Base-by-base conservation (phyloP, 2,797 vertebrate species). In the Chromis chromis region DNA sequence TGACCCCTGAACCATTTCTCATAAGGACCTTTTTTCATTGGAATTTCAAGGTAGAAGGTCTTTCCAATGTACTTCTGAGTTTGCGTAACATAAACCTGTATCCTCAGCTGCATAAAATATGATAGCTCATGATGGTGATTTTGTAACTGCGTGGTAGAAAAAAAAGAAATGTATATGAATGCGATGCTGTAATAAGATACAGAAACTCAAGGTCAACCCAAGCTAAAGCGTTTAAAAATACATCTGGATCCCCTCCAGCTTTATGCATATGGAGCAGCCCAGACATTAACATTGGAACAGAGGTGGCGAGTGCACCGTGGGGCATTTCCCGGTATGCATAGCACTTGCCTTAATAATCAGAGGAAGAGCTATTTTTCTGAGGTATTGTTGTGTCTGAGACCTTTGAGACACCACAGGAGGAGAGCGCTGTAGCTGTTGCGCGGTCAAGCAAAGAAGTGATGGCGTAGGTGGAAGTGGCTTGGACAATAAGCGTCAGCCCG, bases 311-410 rank as follows among this genome's bases (percentile, higher is more conserved):
- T 76, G 74, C 77, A 76, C 83, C 63, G 77, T 81, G 81, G 80
- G 84, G 83, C 68, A 79, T 91, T 90, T 88, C 86, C 85, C 39
- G 57, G 77, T 72, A 81, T 79, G 82, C 73, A 85, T 53, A 74
- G 78, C 54, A 50, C 74, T 73, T 25, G 55, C 65, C 70, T 85
- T 88, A 79, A 92, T 91, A 92, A 91, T 91, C 72, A 89, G 84
- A 93, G 93, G 93, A 94, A 93, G 86, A 87, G 88, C 79, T 91
- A 80, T 90, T 90, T 92, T 92, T 91, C 70, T 69, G 74, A 61
- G 63, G 83, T 82, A 92, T 92, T 92, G 91, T 93, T 93, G 83
- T 61, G 70, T 85, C 39, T 24, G 39, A 86, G 89, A 90, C 90
- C 92, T 90, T 86, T 88, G 88, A 91, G 90, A 90, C 87, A 87